phyloP scores from a whole-genome alignment of 2,797 vertebrate species.

The Peromyscus nudipes region DNA sequence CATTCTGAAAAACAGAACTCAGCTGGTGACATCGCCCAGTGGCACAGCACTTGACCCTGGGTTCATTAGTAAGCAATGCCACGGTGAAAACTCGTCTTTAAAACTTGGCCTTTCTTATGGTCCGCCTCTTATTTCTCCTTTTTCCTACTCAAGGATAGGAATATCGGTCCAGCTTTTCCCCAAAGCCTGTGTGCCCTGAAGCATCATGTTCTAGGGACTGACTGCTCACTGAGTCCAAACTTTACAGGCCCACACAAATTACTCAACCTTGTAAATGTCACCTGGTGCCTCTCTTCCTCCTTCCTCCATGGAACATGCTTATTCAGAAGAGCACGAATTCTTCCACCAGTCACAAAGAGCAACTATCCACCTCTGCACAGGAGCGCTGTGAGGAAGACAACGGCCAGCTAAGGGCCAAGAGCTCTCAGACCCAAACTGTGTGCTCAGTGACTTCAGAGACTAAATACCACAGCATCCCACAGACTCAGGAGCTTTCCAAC shows the following conservation, averaged over 20 bases:
- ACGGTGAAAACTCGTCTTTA: neutral
- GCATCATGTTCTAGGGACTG: neutral
- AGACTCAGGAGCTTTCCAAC: conserved; percentile 91
- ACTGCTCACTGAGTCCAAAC: neutral
- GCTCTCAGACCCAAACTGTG: conserved; percentile 91
- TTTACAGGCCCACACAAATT: conserved; percentile 1
- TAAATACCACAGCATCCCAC: conserved; percentile 92
- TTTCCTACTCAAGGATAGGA: neutral
- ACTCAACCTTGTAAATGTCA: neutral
- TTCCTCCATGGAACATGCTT: conserved; percentile 71
- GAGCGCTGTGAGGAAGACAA: conserved; percentile 53
- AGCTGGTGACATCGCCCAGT: neutral
- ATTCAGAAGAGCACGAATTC: conserved; percentile 80
- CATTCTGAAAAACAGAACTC: neutral
- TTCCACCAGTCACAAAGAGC: conserved; percentile 75
- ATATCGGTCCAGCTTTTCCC: neutral
- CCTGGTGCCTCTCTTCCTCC: conserved; percentile 74
- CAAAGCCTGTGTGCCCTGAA: neutral
- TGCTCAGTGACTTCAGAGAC: conserved; percentile 89
- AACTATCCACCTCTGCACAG: conserved; percentile 40
- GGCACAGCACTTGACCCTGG: neutral
- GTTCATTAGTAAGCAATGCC: neutral
- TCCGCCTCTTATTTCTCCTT: neutral
- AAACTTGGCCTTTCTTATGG: neutral
- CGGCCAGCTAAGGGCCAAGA: conserved; percentile 82